Percentiles rank a stretch among this genome's conserved stretches.
phyloP scores from a whole-genome alignment of 2,113 vertebrate species.

The Trematocara zebra region DNA sequence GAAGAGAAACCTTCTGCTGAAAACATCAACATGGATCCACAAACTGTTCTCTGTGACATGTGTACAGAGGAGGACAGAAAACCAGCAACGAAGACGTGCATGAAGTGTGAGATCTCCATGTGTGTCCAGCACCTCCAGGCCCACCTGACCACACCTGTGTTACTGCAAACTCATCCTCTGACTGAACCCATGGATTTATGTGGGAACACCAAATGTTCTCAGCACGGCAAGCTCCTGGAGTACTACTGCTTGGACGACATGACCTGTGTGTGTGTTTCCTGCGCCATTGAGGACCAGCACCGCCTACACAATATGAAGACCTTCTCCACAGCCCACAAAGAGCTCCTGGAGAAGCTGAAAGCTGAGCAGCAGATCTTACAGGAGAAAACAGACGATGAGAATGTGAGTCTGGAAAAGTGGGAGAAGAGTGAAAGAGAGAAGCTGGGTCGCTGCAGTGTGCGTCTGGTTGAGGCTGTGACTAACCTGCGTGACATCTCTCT shows the following conservation, averaged over 20 bases:
- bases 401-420: slow-evolving; percentile 36
- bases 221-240: slow-evolving; percentile 66
- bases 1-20: too few species aligned
- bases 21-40: not conserved
- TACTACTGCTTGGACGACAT: slow-evolving; percentile 64
- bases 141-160: slow-evolving; percentile 24
- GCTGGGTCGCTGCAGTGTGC: not conserved
- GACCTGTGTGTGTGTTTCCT: slow-evolving; percentile 50
- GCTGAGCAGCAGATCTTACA: slow-evolving; percentile 2
- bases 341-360: slow-evolving; percentile 40
- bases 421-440: slow-evolving; percentile 34
- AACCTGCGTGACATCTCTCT: not conserved
- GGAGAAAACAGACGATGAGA: not conserved
- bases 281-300: slow-evolving; percentile 23
- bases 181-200: slow-evolving; percentile 34
- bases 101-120: slow-evolving; percentile 68
- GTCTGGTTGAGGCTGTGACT: slow-evolving; percentile 35
- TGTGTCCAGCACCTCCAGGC: slow-evolving; percentile 16
- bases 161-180: slow-evolving; percentile 60
- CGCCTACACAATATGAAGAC: slow-evolving; percentile 40
- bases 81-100: slow-evolving; percentile 66
- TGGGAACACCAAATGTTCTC: slow-evolving; percentile 45
- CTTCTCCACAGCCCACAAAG: slow-evolving; percentile 54
- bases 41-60: too few species aligned
- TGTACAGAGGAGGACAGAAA: not conserved